Evolutionary conservation across 2,888 invertebrate genomes (phyloP).

Genomic region (Sphaerophoria taeniata): DNA sequence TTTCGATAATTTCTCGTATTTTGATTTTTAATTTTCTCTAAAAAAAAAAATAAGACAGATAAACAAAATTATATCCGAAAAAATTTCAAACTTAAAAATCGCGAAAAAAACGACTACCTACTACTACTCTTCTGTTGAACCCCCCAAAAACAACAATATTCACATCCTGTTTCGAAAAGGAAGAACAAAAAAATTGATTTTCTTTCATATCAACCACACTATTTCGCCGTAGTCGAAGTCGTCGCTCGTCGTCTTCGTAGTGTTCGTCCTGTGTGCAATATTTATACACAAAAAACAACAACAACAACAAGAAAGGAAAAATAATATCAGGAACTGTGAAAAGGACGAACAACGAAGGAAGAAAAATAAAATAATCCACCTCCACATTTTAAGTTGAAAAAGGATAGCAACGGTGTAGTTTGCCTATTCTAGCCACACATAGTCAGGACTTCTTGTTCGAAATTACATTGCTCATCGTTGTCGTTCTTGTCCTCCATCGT

Average conservation of each 20-base stretch:
- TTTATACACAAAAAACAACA: constrained; percentile 52
- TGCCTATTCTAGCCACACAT: constrained; percentile 59
- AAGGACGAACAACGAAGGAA: constrained; percentile 28
- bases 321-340: constrained; percentile 38
- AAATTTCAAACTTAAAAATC: not conserved
- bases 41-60: not conserved
- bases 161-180: constrained; percentile 27
- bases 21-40: constrained; percentile 65
- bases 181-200: constrained; percentile 67
- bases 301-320: constrained; percentile 17
- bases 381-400: constrained; percentile 60
- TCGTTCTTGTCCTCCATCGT: constrained; percentile 65
- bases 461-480: constrained; percentile 71
- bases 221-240: constrained; percentile 16
- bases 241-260: not conserved
- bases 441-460: constrained; percentile 72
- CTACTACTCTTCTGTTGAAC: not conserved
- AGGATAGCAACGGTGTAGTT: constrained; percentile 63
- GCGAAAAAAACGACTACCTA: not conserved
- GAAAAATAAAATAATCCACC: constrained; percentile 48
- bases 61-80: not conserved
- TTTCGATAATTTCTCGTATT: constrained; percentile 62
- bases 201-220: constrained; percentile 60
- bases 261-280: constrained; percentile 64
- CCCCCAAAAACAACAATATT: not conserved